Percentiles rank a stretch among this genome's conserved stretches.
phyloP scores from a whole-genome alignment of 2,888 invertebrate genomes.

The Exephanes ischioxanthus region DNA sequence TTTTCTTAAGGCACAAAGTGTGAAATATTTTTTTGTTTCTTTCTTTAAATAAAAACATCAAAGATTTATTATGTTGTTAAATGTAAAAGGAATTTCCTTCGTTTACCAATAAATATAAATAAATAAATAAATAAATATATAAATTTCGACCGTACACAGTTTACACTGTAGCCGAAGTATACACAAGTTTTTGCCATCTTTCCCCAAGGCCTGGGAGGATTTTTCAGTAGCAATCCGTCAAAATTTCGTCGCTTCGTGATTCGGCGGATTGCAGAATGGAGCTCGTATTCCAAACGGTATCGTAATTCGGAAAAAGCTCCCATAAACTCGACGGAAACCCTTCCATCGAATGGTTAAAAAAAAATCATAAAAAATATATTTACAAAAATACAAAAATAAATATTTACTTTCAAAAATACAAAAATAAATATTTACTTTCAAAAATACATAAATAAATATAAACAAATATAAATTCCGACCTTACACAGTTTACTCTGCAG shows the following conservation, averaged over 20 bases:
- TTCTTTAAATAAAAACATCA: no score
- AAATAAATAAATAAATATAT: neutral
- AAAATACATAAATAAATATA: neutral
- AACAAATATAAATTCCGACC: conserved; percentile 19
- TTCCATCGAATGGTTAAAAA: neutral
- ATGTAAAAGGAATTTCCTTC: no score
- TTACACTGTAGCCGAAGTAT: conserved; percentile 1
- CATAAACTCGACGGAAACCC: neutral
- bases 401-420: no score
- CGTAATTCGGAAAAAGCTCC: neutral
- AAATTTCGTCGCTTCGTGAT: conserved; percentile 65
- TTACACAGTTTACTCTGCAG: conserved; percentile 22
- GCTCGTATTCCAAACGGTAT: conserved; percentile 31
- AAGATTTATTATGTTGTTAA: no score
- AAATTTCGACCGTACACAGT: conserved; percentile 13
- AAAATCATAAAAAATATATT: no score
- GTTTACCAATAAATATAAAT: no score
- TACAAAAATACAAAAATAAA: conserved; percentile 3
- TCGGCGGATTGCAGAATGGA: conserved; percentile 44
- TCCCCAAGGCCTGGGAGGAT: conserved; percentile 49
- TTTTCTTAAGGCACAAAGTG: no score
- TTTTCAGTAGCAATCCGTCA: conserved; percentile 63
- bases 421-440: no score
- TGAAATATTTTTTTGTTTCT: no score
- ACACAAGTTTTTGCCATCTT: conserved; percentile 26